Base-by-base conservation (phyloP, 1,140 invertebrate genomes). In the Babylonia areolata region DNA sequence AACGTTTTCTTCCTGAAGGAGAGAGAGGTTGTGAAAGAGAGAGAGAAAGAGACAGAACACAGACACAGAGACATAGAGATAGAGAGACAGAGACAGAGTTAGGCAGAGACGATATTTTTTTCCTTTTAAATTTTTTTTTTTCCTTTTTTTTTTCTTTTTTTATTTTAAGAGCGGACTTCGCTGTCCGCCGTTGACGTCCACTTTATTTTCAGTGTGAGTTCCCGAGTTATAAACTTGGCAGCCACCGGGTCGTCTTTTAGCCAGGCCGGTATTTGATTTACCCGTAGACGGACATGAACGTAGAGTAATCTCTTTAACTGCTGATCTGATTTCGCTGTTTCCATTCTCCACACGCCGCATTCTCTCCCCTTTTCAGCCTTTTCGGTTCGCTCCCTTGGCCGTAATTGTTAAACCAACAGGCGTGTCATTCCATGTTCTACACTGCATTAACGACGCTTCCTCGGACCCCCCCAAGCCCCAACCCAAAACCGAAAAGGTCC, bases 351-450 rank as follows among this genome's bases (percentile, higher is more conserved):
- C 82, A 84, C 58, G 64, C 64, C 58, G 40, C 82, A 73, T 71
- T 84, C 69, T 39, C 82, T 71, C 64, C 39, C n/a, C 64, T 84
- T 73, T 73, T 84, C 69, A 73, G 64, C 37, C 64, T 75, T 46
- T 46, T 73, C 23, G 82, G 39, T 71, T 46, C 23, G 33, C 37
- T 71, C 23, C 58, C 35, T 69, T 73, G 64, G 64, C n/a, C 31
- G 54, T 84, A 73, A 84, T 84, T 84, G 82, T 46, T 84, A 84
- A 71, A 84, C 69, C 82, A 84, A 84, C 82, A 84, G 40, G 23
- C 64, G 82, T 84, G 82, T 84, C 82, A 73, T 75, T 20, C 82
- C 69, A 40, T 80, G 78, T 54, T 20, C 78, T 23, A 54, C 46
- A 33, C 78, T n/a, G 31, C 46, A 58, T 80, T 58, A 80, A 80